Base-by-base conservation (phyloP, 2,113 vertebrate genomes). In the Ochotona curzoniae region DNA sequence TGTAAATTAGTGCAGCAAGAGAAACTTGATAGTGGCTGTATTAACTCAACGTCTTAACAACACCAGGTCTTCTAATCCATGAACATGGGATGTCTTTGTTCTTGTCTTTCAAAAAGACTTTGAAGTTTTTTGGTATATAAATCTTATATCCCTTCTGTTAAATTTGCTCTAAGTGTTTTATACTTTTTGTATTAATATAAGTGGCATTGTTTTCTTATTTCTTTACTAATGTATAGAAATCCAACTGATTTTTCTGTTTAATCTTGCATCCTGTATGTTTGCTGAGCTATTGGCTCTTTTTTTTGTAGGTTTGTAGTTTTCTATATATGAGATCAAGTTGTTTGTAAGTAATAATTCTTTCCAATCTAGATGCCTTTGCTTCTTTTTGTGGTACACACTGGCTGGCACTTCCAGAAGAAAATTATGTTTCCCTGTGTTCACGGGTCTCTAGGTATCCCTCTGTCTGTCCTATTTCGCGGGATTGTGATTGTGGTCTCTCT, bases 41-140 rank as follows among this genome's bases (percentile, higher is more conserved):
- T 49, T 84, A 38, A 81, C 30, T 80, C 66, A 26, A 30, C 20
- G 38, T 70, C 51, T 83, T 82, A 75, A 61, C 57, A 94, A 44
- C 63, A 67, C 78, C 64, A 82, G 32, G 47, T 57, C 63, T 80
- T 90, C 71, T 1, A 90, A 1, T 35, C 26, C n/a, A 60, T 61
- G 66, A 78, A 81, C 12, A 54, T 81, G 20, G n/a, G 12, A 79
- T 73, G 20, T 70, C 38, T 71, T 92, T 11, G 70, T 80, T 90
- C 54, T 66, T 83, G 67, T 76, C 61, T 92, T 83, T 87, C 57
- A 67, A 86, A 89, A 66, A 54, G 28, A 15, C 85, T 84, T 76
- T 89, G 8, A 63, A 64, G 13, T 49, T 75, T 87, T 83, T 91
- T 32, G 13, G 7, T 32, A 13, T 90, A 28, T 4, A 87, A 61